A percentile compares a stretch with the other conserved stretches of the same genome.
phyloP scores from a whole-genome alignment of 2,797 vertebrate genomes.

The Typhlichthys subterraneus region DNA sequence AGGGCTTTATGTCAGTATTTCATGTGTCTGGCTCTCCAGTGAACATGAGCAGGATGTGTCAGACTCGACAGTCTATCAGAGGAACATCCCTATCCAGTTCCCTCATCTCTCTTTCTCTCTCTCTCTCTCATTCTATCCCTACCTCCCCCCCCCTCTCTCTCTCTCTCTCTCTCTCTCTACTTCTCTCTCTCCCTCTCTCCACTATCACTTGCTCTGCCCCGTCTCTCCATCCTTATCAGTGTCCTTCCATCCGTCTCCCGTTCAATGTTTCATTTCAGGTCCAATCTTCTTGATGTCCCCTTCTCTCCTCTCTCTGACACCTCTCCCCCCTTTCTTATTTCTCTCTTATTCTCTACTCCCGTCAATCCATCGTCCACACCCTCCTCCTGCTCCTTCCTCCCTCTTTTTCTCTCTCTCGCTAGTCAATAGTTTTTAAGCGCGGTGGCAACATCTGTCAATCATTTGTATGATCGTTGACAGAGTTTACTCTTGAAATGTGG shows the following conservation, averaged over 20 bases:
- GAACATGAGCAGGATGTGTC: slow-evolving; percentile 71
- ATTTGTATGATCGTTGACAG: slow-evolving; percentile 38
- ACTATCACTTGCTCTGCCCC: slow-evolving; percentile 42
- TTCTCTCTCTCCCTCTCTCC: slow-evolving; percentile 39
- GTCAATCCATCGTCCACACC: neutral
- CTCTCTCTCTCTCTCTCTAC: slow-evolving; percentile 9
- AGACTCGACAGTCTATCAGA: slow-evolving; percentile 71
- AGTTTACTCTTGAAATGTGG: slow-evolving; percentile 31
- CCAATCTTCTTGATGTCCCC: slow-evolving; percentile 67
- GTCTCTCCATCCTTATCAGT: slow-evolving; percentile 66
- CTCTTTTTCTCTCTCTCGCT: slow-evolving; percentile 20
- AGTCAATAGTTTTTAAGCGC: slow-evolving; percentile 64
- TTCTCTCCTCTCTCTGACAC: slow-evolving; percentile 30
- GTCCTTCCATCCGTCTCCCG: slow-evolving; percentile 65
- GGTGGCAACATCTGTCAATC: slow-evolving; percentile 62
- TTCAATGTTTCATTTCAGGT: slow-evolving; percentile 78
- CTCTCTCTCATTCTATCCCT: slow-evolving; percentile 27
- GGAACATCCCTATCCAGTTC: slow-evolving; percentile 52
- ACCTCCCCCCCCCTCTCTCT: neutral
- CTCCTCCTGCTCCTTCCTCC: slow-evolving; percentile 43
- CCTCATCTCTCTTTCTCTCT: slow-evolving; percentile 8
- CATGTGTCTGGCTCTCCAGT: slow-evolving; percentile 58
- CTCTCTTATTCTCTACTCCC: slow-evolving; percentile 35
- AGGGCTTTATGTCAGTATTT: slow-evolving; percentile 38
- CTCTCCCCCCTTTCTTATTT: slow-evolving; percentile 13